Conservation (phyloP, 2,113 vertebrate species). For the Syngnathoides biaculeatus region DNA sequence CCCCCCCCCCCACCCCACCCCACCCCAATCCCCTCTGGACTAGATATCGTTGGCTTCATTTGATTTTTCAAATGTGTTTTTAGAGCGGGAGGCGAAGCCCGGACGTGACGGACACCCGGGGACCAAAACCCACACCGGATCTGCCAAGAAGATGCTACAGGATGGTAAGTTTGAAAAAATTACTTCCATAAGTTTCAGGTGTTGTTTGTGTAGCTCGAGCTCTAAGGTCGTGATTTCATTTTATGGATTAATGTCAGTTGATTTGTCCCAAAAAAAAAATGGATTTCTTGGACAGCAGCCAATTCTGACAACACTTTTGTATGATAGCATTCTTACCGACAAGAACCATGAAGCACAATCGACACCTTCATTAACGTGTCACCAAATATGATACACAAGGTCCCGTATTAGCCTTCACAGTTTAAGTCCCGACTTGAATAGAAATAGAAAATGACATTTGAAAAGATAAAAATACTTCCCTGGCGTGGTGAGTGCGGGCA, state of each 20-base stretch:
- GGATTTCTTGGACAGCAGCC: not conserved
- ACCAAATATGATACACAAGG: no score
- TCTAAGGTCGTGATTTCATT: not conserved
- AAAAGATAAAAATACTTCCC: no score
- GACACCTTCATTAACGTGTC: not conserved
- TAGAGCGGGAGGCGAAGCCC: conserved; percentile 42
- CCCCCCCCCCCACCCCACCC: no score
- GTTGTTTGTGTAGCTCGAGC: conserved; percentile 6
- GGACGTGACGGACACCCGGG: conserved; percentile 37
- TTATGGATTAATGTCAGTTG: not conserved
- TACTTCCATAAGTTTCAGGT: not conserved
- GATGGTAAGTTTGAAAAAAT: conserved; percentile 46
- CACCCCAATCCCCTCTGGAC: no score
- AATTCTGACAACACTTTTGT: not conserved
- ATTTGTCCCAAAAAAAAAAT: not conserved
- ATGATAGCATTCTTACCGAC: not conserved
- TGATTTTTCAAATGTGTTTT: not conserved
- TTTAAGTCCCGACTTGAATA: no score
- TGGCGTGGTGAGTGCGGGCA: no score
- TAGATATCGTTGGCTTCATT: not conserved
- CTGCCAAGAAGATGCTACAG: conserved; percentile 39
- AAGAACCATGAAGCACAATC: not conserved
- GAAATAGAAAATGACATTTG: no score
- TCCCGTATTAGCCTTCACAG: no score
- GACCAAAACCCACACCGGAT: conserved; percentile 32